These are phyloP conservation scores for Bufotes viridis DNA, from an alignment of 2,797 vertebrate genomes.

Conservation along the genomic window DNA sequence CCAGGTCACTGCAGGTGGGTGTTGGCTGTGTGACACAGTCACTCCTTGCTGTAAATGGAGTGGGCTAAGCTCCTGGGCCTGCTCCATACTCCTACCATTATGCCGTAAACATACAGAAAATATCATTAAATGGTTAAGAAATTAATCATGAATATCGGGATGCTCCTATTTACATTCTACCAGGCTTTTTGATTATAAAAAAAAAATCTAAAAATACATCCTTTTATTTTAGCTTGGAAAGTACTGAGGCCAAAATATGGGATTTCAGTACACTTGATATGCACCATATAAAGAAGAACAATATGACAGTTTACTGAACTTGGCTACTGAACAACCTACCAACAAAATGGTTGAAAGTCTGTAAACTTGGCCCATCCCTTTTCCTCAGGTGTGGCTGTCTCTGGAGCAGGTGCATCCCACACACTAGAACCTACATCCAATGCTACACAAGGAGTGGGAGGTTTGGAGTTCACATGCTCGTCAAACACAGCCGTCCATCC, in stretches of 20 bases:
- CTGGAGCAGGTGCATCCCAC: conserved; percentile 75
- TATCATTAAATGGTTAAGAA: no score
- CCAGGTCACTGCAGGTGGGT: no score
- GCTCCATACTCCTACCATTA: no score
- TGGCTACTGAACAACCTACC: conserved; percentile 72
- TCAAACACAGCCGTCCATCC: conserved; percentile 84
- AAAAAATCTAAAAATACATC: background rate
- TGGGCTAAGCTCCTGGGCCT: no score
- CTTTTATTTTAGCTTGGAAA: background rate
- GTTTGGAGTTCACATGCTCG: conserved; percentile 73
- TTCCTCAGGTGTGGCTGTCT: conserved; percentile 71
- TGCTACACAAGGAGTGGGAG: conserved; percentile 69
- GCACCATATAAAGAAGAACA: background rate
- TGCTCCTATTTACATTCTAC: background rate
- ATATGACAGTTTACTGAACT: background rate
- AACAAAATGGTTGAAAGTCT: conserved; percentile 91
- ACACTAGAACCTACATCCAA: conserved; percentile 77
- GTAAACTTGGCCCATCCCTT: conserved; percentile 92
- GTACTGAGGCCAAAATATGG: background rate
- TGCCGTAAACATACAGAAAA: no score
- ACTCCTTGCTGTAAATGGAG: no score
- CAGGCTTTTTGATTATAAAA: background rate
- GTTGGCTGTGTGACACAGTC: no score
- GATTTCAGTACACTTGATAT: background rate
- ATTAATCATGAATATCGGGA: no score